Evolutionary conservation across 53 echinoderm and acorn worm species (phyloP), one percentile per base, ranked within the genome.

Genomic region (Glandiceps talaboti): DNA sequence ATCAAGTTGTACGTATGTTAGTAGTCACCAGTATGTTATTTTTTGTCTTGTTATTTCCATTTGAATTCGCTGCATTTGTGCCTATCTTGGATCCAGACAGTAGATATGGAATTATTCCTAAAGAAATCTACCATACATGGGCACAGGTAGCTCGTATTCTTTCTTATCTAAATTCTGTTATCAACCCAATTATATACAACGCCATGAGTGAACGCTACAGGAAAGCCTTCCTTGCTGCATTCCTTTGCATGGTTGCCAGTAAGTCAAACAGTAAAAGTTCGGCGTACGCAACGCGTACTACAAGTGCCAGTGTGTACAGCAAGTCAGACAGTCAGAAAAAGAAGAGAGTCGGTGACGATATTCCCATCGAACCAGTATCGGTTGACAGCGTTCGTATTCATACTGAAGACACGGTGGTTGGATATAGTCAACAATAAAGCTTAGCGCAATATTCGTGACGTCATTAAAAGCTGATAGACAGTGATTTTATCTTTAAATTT

Each of bases 181-280:
- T 91, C 10, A 97, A 97, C 79, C 93, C 93, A 12, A 85, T 97
- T 29, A 93, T 94, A 1, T 94, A 90, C 77, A 86, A 85, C 72
- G 30, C 87, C 64, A 74, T 82, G 10, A 94, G 87, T 64, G 76
- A 81, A 12, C 74, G 84, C 14, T 94, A 94, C 84, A 32, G 94
- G 12, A 79, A 77, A 25, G 92, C 91, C 27, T 94, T 84, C 75
- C 33, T 32, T 14, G 79, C 85, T 73, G 89, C 94, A 0, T 91
- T 91, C 74, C 73, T 73, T 0, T 86, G 89, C 85, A 82, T 77
- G 27, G 26, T 31, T 28, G 6, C 64, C 6, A 45, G 64, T 6
- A 6, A 45, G 20, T 6, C 6, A 6, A 45, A 45, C 64, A 45
- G 64, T 6, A 20, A 20, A 6, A 45, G 64, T 20, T 45, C 64